phyloP scores from a whole-genome alignment of 2,888 invertebrate genomes.

The Oscheius sp. region DNA sequence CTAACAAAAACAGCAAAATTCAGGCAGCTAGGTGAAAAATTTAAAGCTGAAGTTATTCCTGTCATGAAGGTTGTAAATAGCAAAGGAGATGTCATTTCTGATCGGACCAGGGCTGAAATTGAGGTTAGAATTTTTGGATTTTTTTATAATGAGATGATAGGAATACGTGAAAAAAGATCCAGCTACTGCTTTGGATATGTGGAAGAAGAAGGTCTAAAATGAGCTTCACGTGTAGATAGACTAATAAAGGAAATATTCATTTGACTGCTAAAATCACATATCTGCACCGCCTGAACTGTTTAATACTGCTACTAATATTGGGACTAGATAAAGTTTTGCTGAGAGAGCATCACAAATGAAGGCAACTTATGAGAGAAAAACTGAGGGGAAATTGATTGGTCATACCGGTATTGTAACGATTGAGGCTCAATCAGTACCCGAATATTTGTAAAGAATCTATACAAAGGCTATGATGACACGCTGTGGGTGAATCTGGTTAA shows the following conservation, averaged over 20 bases:
- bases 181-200: conserved; percentile 1
- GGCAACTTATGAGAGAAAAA: not conserved
- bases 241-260: not conserved
- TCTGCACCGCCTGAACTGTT: conserved; percentile 16
- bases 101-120: conserved; percentile 53
- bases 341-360: conserved; percentile 9
- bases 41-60: conserved; percentile 58
- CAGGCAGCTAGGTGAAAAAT: conserved; percentile 57
- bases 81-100: conserved; percentile 57
- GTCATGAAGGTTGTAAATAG: conserved; percentile 52
- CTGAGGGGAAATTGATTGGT: not conserved
- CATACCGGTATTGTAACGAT: conserved; percentile 5
- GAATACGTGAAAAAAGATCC: conserved; percentile 23
- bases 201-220: conserved; percentile 16
- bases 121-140: conserved; percentile 48
- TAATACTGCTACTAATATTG: not conserved
- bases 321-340: conserved; percentile 9
- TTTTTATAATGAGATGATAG: not conserved
- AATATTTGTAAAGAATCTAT: not conserved
- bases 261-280: conserved; percentile 8
- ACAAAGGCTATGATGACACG: conserved; percentile 33
- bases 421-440: conserved; percentile 14
- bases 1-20: conserved; percentile 16
- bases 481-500: conserved; percentile 41
- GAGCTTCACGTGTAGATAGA: not conserved